phyloP scores from a whole-genome alignment of 2,113 vertebrate genomes.

The Gallinago paraguaiae region DNA sequence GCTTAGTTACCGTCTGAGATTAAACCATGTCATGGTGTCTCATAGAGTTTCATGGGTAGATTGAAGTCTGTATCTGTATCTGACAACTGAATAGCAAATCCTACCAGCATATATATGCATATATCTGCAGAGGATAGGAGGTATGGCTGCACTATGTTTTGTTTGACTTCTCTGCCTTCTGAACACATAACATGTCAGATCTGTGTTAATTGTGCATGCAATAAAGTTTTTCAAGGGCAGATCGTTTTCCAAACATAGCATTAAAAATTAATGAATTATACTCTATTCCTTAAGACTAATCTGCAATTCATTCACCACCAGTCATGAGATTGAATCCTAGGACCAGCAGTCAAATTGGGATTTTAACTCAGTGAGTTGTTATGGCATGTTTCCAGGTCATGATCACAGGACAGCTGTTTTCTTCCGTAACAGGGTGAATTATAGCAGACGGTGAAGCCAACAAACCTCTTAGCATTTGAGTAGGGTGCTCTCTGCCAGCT shows the following conservation, averaged over 20 bases:
- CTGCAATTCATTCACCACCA: constrained; percentile 55
- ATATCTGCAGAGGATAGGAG: not conserved
- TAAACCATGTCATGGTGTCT: not conserved
- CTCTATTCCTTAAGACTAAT: constrained; percentile 24
- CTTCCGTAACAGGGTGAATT: constrained; percentile 76
- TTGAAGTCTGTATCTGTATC: not conserved
- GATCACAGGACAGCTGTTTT: constrained; percentile 79
- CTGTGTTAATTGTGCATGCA: not conserved
- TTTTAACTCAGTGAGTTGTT: constrained; percentile 74
- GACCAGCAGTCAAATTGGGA: constrained; percentile 66
- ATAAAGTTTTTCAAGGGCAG: constrained; percentile 23
- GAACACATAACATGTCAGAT: not conserved
- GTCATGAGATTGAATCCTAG: constrained; percentile 43
- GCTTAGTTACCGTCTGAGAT: not conserved
- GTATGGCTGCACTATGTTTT: not conserved
- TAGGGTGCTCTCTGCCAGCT: constrained; percentile 71
- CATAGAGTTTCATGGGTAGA: not conserved
- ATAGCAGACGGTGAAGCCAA: constrained; percentile 74
- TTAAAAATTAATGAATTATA: constrained; percentile 48
- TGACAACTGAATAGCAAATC: not conserved
- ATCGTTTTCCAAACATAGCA: constrained; percentile 2
- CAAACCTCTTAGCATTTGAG: constrained; percentile 79
- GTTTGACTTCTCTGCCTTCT: constrained; percentile 10
- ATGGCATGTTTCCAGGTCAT: constrained; percentile 76
- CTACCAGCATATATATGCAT: not conserved